A percentile compares a stretch with the other conserved stretches of the same genome.
Evolutionary conservation across 2,888 invertebrate species (phyloP).

Genomic region (Deroplatys truncata): DNA sequence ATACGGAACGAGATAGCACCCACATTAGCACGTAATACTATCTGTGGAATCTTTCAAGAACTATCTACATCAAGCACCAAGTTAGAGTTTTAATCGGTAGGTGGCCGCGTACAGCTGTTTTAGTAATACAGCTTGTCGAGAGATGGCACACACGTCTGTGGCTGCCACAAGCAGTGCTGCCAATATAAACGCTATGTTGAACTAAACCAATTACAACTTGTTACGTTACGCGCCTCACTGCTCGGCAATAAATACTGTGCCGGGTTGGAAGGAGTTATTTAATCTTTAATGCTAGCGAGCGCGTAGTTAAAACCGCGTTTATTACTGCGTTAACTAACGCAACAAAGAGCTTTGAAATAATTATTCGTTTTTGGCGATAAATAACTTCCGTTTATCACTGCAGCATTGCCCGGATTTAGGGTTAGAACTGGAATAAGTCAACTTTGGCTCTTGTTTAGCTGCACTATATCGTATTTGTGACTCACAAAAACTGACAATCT

Average conservation of each 20-base stretch:
- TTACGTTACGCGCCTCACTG: not conserved
- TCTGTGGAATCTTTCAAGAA: not conserved
- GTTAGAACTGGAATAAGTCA: too few species aligned
- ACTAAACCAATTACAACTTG: not conserved
- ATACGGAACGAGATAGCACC: too few species aligned
- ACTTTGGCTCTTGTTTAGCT: too few species aligned
- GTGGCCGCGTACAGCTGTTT: not conserved
- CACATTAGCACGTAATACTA: not conserved
- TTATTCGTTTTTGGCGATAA: too few species aligned
- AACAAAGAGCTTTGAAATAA: not conserved
- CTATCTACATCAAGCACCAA: not conserved
- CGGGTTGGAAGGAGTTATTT: not conserved
- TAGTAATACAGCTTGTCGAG: not conserved
- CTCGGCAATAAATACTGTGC: not conserved
- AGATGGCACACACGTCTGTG: not conserved
- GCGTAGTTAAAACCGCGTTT: not conserved
- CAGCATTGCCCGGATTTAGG: too few species aligned
- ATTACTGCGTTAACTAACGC: not conserved
- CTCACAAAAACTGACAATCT: too few species aligned
- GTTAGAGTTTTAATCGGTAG: not conserved
- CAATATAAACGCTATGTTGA: not conserved
- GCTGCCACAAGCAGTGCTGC: not conserved
- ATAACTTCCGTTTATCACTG: too few species aligned
- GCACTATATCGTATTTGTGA: too few species aligned
- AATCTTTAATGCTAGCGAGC: not conserved